Percentiles rank a stretch among this genome's conserved stretches.
Conservation (phyloP, 1,140 invertebrate species). For the Ladona fulva region DNA sequence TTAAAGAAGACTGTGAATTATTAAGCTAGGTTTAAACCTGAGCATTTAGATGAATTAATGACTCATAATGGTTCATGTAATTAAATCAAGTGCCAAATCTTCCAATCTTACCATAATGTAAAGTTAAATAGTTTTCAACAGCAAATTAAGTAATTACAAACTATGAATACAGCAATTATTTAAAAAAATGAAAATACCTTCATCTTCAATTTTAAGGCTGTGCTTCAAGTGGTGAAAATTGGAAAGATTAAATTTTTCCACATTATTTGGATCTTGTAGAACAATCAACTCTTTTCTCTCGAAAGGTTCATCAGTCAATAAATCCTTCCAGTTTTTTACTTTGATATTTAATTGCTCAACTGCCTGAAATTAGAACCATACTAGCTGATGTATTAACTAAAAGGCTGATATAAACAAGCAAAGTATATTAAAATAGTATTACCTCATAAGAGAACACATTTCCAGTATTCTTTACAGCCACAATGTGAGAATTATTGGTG, state of each 20-base stretch:
- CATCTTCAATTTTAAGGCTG: conserved; percentile 78
- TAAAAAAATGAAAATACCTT: too few relatives aligned
- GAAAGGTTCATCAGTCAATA: conserved; percentile 86
- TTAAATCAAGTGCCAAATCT: too few relatives aligned
- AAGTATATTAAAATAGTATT: conserved; percentile 18
- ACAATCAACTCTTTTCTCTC: conserved; percentile 85
- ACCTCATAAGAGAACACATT: conserved; percentile 94
- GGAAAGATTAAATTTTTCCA: conserved; percentile 91
- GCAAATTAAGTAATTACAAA: too few relatives aligned
- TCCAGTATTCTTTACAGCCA: conserved; percentile 81
- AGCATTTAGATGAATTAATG: too few relatives aligned
- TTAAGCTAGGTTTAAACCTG: too few relatives aligned
- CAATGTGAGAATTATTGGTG: conserved; percentile 93
- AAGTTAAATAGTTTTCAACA: too few relatives aligned
- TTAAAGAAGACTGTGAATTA: too few relatives aligned
- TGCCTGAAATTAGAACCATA: conserved; percentile 46
- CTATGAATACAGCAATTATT: too few relatives aligned
- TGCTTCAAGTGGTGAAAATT: conserved; percentile 95
- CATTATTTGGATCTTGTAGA: conserved; percentile 85
- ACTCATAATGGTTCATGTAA: too few relatives aligned
- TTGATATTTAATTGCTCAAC: conserved; percentile 96
- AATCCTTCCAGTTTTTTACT: conserved; percentile 86
- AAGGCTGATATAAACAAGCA: conserved; percentile 12
- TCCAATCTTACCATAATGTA: too few relatives aligned
- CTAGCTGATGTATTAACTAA: conserved; percentile 10